Evolutionary conservation across 2,888 invertebrate species (phyloP), one percentile per base, ranked within the genome.

Genomic region (Prosopocoilus inquinatus): DNA sequence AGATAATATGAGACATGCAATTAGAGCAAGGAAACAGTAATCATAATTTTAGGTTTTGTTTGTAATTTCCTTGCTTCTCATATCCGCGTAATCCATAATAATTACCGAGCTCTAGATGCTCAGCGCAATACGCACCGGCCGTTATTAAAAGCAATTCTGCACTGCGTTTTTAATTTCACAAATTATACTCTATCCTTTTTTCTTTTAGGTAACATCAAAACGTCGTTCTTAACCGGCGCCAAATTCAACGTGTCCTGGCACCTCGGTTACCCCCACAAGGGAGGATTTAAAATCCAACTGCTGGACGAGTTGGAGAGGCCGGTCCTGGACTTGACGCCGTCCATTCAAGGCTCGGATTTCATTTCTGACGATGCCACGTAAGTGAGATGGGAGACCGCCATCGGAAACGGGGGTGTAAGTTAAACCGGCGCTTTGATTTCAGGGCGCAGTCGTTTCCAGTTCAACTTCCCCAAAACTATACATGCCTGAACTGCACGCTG

Each of bases 221-320:
- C 95, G 34, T 85, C 90, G 15, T 81, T 95, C 68, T 75, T 90
- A 59, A 84, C 92, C 12, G 95, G 94, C 50, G 88, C 93, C 59
- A 84, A 84, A 60, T 87, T 96, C 70, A 94, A 90, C 77, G 89
- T 94, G 47, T 88, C 93, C 59, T 96, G 96, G 96, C 94, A 94
- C 78, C 82, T 96, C 68, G 93, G 94, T 9, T 96, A 94, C 79
- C 92, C 96, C 3, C 96, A 96, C 73, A 82, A 86, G 96, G 96
- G 96, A 63, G 96, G 96, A 48, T 95, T 90, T 75, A 89, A 89
- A 70, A 79, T 96, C 55, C 90, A 96, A 75, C 83, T 97, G 53
- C 78, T 96, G 69, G 94, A 96, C 75, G 83, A 85, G 55, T 79
- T 91, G 62, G 93, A 94, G 71, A 81, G 94, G 67, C 92, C 92